Base-by-base conservation (phyloP, 2,113 vertebrate species). In the Ptychochromis oligacanthus region DNA sequence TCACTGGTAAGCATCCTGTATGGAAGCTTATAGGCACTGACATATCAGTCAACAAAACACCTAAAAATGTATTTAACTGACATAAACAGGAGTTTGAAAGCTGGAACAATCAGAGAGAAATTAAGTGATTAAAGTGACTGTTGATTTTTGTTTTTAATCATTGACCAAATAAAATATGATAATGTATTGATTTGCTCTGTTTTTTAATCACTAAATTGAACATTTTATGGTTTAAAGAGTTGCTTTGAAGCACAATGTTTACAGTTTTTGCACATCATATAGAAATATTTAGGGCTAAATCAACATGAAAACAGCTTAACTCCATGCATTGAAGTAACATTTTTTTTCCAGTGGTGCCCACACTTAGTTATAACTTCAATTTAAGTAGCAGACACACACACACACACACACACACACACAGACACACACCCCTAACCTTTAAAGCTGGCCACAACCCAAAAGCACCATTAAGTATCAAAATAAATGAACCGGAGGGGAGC, bases 361-460 rank as follows among this genome's bases (percentile, higher is more conserved):
- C 15, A n/a, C 28, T 67, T 49, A 46, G 40, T 46, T 26, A 6
- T 46, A 67, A 26, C 64, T 46, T 67, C 9, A 46, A 26, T 11
- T 67, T 46, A 46, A 18, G 22, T 49, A 22, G 8, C 15, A 1
- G 11, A 52, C 43, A 28, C 15, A 26, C 40, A 22, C n/a, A 9
- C 72, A 72, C 24, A 74, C 52, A 72, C 49, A 62, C 38, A 60
- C 83, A 46, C 57, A 58, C 57, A 56, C 80, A 75, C 58, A 78
- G 57, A 61, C 60, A 64, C 81, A 58, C 38, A 72, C 36, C 64
- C 70, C 2, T 2, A 46, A 64, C 8, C 38, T 2, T 57, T 4
- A 11, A 75, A 10, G 49, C n/a, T 75, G 65, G 59, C 54, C 38
- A 72, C 10, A 58, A 3, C 81, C 83, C 85, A 81, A 43, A 75